These are phyloP conservation scores for Climacteris rufus DNA, from an alignment of 2,113 vertebrate species.

Conservation along the genomic window DNA sequence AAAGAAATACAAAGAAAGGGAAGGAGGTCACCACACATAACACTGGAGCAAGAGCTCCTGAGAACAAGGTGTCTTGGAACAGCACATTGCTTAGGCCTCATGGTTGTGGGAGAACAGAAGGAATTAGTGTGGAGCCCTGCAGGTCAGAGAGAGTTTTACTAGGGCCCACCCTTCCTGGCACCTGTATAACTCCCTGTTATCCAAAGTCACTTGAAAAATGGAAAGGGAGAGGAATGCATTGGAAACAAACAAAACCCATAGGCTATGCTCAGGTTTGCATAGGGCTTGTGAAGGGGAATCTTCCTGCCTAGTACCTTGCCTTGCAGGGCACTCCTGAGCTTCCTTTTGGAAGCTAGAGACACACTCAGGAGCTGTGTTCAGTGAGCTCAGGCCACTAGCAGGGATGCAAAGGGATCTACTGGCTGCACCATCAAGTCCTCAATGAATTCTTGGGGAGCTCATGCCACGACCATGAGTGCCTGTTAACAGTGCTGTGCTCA, in stretches of 20 bases:
- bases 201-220: background rate
- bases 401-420: background rate
- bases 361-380: accelerated
- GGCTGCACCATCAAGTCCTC: background rate
- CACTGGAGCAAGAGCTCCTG: background rate
- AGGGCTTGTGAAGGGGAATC: background rate
- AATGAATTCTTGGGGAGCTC: background rate
- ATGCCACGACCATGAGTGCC: accelerated
- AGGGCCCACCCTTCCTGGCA: background rate
- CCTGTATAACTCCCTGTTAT: background rate
- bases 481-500: background rate
- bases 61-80: background rate
- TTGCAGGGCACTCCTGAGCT: background rate
- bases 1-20: background rate
- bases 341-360: background rate
- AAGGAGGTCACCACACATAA: background rate
- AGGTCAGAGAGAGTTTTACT: background rate
- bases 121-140: background rate
- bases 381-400: background rate
- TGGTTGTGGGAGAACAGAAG: background rate
- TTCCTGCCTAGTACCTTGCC: background rate
- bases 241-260: background rate
- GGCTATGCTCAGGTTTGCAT: background rate
- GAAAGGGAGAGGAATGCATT: background rate
- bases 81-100: background rate